A percentile compares a stretch with the other conserved stretches of the same genome.
Conservation (phyloP, 2,113 vertebrate species). For the Seriola aureovittata region DNA sequence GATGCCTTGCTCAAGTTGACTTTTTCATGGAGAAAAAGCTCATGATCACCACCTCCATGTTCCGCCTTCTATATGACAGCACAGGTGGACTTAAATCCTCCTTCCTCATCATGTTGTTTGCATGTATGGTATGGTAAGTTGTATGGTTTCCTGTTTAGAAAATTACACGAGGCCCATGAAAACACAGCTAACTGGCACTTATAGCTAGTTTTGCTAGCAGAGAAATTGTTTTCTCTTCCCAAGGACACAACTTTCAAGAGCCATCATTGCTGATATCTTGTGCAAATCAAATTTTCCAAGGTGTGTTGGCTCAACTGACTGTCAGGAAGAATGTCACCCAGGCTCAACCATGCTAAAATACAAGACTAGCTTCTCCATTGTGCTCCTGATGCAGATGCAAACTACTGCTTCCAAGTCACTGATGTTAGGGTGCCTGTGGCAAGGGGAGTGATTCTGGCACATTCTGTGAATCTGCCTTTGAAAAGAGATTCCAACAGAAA, state of each 20-base stretch:
- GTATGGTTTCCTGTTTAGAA: not conserved
- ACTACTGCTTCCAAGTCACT: slow-evolving; percentile 26
- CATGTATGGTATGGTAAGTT: not conserved
- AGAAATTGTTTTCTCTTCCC: not conserved
- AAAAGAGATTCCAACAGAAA: slow-evolving; percentile 7
- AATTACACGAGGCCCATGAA: not conserved
- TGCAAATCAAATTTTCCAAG: not conserved
- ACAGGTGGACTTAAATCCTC: not conserved
- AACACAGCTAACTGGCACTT: not conserved
- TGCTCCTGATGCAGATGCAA: slow-evolving; percentile 20
- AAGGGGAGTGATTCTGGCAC: slow-evolving; percentile 12
- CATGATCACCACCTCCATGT: not conserved
- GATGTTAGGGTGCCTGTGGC: slow-evolving; percentile 32
- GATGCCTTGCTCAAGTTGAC: not conserved
- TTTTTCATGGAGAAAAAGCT: slow-evolving; percentile 2
- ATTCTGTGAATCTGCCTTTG: slow-evolving; percentile 20
- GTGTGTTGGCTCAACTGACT: not conserved
- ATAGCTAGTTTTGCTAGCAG: not conserved
- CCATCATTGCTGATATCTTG: not conserved
- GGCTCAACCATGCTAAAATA: slow-evolving; percentile 1
- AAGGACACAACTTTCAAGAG: not conserved
- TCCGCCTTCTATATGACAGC: not conserved
- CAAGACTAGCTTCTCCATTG: not conserved
- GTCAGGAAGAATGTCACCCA: not conserved
- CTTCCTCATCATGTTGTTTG: not conserved